These are phyloP conservation scores for Mesoligia furuncula DNA, from an alignment of 2,888 invertebrate species.

Conservation along the genomic window DNA sequence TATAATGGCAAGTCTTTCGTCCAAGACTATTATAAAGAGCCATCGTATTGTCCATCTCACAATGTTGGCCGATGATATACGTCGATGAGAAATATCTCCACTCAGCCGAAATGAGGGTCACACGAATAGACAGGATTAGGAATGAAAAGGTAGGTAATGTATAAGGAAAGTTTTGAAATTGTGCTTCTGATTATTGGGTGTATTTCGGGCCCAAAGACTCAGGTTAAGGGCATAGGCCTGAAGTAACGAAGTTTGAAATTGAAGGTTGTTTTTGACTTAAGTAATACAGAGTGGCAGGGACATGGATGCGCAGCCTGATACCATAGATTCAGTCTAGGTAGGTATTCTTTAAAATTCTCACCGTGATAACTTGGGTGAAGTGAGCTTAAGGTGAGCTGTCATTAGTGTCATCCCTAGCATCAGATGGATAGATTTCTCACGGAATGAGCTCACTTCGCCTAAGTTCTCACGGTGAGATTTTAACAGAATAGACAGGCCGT, in stretches of 20 bases:
- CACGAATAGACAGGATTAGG: conserved; percentile 75
- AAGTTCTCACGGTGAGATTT: too few relatives aligned
- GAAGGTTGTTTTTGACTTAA: conserved; percentile 46
- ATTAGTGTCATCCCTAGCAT: too few relatives aligned
- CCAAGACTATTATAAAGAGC: conserved; percentile 64
- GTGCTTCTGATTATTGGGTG: conserved; percentile 57
- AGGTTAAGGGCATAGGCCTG: conserved; percentile 1
- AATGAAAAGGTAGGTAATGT: conserved; percentile 71
- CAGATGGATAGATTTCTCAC: too few relatives aligned
- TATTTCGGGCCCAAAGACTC: conserved; percentile 38
- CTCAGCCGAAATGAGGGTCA: conserved; percentile 78
- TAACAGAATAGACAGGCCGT: too few relatives aligned
- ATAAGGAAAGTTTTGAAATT: conserved; percentile 67
- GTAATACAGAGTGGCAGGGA: neutral
- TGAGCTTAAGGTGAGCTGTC: too few relatives aligned
- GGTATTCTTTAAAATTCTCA: too few relatives aligned
- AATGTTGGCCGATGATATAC: conserved; percentile 70
- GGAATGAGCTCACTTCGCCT: too few relatives aligned
- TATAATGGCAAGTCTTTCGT: conserved; percentile 58
- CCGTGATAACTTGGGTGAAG: too few relatives aligned
- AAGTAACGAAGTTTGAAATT: conserved; percentile 53
- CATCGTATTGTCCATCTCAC: conserved; percentile 68
- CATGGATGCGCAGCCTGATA: too few relatives aligned
- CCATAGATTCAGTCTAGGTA: neutral
- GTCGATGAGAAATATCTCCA: conserved; percentile 76